Percentiles rank a stretch among this genome's conserved stretches.
Evolutionary conservation across 2,888 invertebrate species (phyloP).

Genomic region (Erynnis tages): DNA sequence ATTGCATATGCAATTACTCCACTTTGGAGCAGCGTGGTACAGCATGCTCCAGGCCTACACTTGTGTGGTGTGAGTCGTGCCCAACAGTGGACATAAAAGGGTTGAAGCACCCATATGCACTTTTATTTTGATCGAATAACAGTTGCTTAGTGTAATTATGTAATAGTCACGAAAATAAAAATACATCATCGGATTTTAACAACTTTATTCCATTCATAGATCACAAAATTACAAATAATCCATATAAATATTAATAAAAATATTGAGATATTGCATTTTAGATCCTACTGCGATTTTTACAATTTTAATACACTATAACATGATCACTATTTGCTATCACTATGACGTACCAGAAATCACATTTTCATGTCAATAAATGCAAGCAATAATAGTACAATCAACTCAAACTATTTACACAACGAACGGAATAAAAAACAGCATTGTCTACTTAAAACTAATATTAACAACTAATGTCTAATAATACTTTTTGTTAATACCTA

Average conservation of each 20-base stretch:
- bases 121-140: too few species aligned
- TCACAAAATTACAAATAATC: slow-evolving; percentile 28
- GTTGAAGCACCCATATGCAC: too few species aligned
- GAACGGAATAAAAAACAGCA: slow-evolving; percentile 38
- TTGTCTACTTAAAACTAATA: slow-evolving; percentile 67
- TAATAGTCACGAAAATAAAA: background rate
- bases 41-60: too few species aligned
- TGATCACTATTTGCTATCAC: background rate
- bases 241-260: slow-evolving; percentile 25
- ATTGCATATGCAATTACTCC: too few species aligned
- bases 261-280: slow-evolving; percentile 26
- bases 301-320: background rate
- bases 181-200: background rate
- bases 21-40: too few species aligned
- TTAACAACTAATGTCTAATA: slow-evolving; percentile 57
- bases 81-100: too few species aligned
- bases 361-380: slow-evolving; percentile 41
- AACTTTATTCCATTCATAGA: slow-evolving; percentile 26
- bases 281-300: slow-evolving; percentile 13
- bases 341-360: slow-evolving; percentile 36
- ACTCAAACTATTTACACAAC: slow-evolving; percentile 37
- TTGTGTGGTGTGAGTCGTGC: too few species aligned
- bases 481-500: slow-evolving; percentile 62
- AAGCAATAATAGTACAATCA: slow-evolving; percentile 35
- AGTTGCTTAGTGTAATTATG: background rate